Evolutionary conservation across 2,113 vertebrate species (phyloP).

Genomic region (Triplophysa siluroides): DNA sequence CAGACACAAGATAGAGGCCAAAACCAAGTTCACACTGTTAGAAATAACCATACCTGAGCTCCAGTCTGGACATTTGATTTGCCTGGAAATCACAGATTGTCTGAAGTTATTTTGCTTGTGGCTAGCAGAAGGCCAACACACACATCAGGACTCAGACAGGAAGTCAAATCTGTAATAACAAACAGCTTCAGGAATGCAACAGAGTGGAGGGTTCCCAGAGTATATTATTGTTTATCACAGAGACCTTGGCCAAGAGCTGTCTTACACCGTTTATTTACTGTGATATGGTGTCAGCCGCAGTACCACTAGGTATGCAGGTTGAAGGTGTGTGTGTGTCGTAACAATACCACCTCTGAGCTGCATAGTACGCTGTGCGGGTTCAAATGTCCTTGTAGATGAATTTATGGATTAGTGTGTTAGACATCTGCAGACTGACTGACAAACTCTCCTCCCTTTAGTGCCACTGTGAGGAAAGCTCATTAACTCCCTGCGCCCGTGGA

Average conservation of each 20-base stretch:
- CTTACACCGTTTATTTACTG: constrained; percentile 7
- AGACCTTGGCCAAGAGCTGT: constrained; percentile 5
- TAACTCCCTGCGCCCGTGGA: constrained; percentile 17
- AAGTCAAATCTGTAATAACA: constrained; percentile 24
- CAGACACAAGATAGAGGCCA: constrained; percentile 19
- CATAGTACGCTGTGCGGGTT: constrained; percentile 16
- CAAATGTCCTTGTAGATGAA: constrained; percentile 31
- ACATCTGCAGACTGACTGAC: constrained; percentile 42
- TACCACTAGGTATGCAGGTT: background rate
- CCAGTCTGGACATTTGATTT: constrained; percentile 10
- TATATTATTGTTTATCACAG: constrained; percentile 27
- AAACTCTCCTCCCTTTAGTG: constrained; percentile 36
- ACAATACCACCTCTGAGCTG: background rate
- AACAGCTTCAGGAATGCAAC: background rate
- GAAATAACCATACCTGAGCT: constrained; percentile 2
- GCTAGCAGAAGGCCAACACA: constrained; percentile 14
- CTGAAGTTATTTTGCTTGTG: constrained; percentile 37
- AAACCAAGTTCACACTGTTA: constrained; percentile 1
- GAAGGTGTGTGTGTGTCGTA: constrained; percentile 6
- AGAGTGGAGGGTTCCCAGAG: constrained; percentile 5
- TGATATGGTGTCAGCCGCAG: constrained; percentile 30
- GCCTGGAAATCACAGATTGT: constrained; percentile 16
- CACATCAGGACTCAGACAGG: background rate
- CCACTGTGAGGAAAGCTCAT: constrained; percentile 40
- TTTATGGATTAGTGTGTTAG: constrained; percentile 24